Base-by-base conservation (phyloP, 37 sponge, comb jelly and placozoan genomes). In the Mnemiopsis leidyi region DNA sequence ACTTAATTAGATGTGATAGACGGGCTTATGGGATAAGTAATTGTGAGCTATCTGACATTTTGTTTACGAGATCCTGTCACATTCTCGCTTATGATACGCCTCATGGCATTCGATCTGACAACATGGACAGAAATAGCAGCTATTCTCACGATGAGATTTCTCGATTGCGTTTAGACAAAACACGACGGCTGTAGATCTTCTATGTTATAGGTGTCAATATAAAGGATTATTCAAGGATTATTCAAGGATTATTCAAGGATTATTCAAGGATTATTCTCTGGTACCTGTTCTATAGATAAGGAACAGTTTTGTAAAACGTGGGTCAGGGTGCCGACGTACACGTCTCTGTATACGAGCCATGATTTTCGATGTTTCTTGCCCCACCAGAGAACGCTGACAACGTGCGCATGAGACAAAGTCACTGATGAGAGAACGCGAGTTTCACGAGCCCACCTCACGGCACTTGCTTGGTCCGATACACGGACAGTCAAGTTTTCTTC, bases 301-400 rank as follows among this genome's bases (percentile, higher is more conserved):
- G 90, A 85, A 39, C 90, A 85, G 61, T 37, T 85, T 25, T 26
- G 40, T 85, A 85, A 26, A n/a, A 85, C 90, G 61, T 85, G 90
- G 9, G 61, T 85, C 36, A 85, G 90, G 3, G 90, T 32, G 90
- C 90, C 90, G 29, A 85, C 90, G 30, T 85, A 85, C 2, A 85
- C 90, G 3, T 85, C 90, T 1, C 61, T n/a, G 61, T 85, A 85
- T 26, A 85, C 90, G n/a, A 85, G 40, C 90, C 90, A 85, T n/a
- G 61, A 40, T 39, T 85, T 85, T 61, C 90, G 9, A 29, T 85
- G 90, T 26, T 85, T 85, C 90, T 85, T 85, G 9, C 90, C 90
- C 90, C 90, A 85, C 90, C 90, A 85, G 7, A 85, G 61, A 28
- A 85, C 90, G 23, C 90, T 85, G 24, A 85, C 61, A 3, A 85